A percentile compares a stretch with the other conserved stretches of the same genome.
These are phyloP conservation scores for Trachemys scripta DNA, from an alignment of 2,113 vertebrate genomes.

Conservation along the genomic window DNA sequence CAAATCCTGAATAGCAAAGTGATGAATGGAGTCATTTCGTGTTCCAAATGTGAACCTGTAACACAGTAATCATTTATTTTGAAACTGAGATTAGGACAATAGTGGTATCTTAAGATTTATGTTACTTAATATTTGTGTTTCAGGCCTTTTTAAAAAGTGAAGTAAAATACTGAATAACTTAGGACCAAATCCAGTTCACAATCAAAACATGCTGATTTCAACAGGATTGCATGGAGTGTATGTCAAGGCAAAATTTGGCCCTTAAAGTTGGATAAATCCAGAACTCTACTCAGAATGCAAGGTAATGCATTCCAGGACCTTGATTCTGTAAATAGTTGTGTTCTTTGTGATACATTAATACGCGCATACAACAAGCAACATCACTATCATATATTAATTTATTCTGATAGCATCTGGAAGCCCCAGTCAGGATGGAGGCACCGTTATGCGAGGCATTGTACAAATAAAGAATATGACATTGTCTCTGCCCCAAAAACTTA, in stretches of 20 bases:
- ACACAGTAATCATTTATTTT: conserved; percentile 16
- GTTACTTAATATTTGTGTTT: neutral
- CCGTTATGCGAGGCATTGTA: too few species aligned
- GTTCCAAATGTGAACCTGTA: neutral
- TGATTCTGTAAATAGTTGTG: neutral
- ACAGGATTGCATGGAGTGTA: neutral
- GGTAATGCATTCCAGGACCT: neutral
- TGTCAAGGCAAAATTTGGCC: neutral
- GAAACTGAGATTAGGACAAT: neutral
- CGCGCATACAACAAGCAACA: neutral
- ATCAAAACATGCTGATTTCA: neutral
- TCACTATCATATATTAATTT: neutral
- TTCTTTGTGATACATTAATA: neutral
- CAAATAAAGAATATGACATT: too few species aligned
- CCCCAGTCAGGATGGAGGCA: neutral
- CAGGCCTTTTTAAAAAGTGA: neutral
- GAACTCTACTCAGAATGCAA: neutral
- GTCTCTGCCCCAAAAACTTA: neutral
- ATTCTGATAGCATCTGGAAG: neutral
- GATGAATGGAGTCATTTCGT: conserved; percentile 41
- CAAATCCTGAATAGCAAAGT: neutral
- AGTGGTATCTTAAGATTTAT: neutral
- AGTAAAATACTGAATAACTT: neutral
- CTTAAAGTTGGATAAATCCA: neutral
- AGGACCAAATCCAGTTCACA: neutral